These are phyloP conservation scores for Theocolax elegans DNA, from an alignment of 1,140 invertebrate genomes.

Conservation along the genomic window DNA sequence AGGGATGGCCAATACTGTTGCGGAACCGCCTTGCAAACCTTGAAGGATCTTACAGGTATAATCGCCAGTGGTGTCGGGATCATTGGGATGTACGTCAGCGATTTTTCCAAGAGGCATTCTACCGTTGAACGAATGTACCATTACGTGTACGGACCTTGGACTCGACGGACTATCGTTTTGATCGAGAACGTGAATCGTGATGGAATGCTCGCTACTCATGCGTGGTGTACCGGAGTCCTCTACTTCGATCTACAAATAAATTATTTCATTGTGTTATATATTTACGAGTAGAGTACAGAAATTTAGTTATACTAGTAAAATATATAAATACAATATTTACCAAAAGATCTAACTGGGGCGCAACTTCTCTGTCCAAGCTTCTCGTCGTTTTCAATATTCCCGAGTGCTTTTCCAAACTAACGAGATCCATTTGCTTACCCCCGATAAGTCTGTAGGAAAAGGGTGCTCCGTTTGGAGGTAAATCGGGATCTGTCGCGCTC, in stretches of 20 bases:
- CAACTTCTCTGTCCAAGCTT: constrained; percentile 85
- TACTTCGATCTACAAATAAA: constrained; percentile 81
- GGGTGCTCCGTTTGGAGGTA: constrained; percentile 91
- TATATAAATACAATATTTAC: no score
- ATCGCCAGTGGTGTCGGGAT: constrained; percentile 86
- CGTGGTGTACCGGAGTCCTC: constrained; percentile 88
- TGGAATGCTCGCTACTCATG: constrained; percentile 81
- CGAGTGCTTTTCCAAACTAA: constrained; percentile 81
- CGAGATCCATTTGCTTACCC: constrained; percentile 80
- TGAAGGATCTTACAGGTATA: constrained; percentile 86
- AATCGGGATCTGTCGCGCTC: constrained; percentile 86
- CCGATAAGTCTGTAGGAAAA: constrained; percentile 86
- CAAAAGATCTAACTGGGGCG: constrained; percentile 77
- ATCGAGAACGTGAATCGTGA: constrained; percentile 84
- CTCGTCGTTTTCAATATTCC: constrained; percentile 83
- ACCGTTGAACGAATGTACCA: constrained; percentile 83
- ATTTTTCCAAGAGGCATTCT: constrained; percentile 81
- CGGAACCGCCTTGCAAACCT: constrained; percentile 52
- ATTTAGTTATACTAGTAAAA: no score
- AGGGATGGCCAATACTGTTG: constrained; percentile 78
- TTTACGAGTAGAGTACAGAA: no score
- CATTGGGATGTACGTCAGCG: constrained; percentile 90
- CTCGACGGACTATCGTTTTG: constrained; percentile 93
- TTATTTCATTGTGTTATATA: no score
- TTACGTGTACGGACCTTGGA: constrained; percentile 82